A percentile compares a stretch with the other conserved stretches of the same genome.
Conservation (phyloP, 2,113 vertebrate species). For the Eptesicus fuscus region DNA sequence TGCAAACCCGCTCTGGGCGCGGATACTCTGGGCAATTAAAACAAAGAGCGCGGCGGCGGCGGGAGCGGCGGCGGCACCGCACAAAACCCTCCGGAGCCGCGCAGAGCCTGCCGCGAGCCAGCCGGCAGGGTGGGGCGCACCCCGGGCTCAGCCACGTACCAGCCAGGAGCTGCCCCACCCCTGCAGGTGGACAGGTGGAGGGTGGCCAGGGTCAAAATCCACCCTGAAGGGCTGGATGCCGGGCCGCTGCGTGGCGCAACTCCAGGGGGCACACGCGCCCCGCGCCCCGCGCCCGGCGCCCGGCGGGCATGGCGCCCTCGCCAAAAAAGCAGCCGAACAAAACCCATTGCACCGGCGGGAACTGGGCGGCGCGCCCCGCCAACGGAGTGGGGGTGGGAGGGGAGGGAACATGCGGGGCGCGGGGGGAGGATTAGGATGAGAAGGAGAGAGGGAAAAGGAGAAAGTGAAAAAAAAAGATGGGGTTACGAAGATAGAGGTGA, state of each 20-base stretch:
- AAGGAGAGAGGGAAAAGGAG: neutral
- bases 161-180: neutral
- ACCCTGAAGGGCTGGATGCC: neutral
- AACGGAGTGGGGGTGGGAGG: neutral
- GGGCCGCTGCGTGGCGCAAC: neutral
- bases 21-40: conserved; percentile 60
- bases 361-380: neutral
- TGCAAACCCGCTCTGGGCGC: conserved; percentile 42
- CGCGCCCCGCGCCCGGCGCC: neutral
- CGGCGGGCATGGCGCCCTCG: conserved; percentile 54
- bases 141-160: neutral
- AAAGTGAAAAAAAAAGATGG: neutral
- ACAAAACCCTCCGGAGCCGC: conserved; percentile 54
- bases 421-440: neutral
- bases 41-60: conserved; percentile 60
- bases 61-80: conserved; percentile 3
- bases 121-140: conserved; percentile 56
- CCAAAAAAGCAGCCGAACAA: neutral
- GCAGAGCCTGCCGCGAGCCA: conserved; percentile 32
- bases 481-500: neutral
- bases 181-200: conserved; percentile 68
- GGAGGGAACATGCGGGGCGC: neutral
- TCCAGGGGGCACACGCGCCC: conserved; percentile 51
- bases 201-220: conserved; percentile 55
- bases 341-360: conserved; percentile 47